Evolutionary conservation across 2,797 vertebrate species (phyloP).

Genomic region (Sebastes elongatus): DNA sequence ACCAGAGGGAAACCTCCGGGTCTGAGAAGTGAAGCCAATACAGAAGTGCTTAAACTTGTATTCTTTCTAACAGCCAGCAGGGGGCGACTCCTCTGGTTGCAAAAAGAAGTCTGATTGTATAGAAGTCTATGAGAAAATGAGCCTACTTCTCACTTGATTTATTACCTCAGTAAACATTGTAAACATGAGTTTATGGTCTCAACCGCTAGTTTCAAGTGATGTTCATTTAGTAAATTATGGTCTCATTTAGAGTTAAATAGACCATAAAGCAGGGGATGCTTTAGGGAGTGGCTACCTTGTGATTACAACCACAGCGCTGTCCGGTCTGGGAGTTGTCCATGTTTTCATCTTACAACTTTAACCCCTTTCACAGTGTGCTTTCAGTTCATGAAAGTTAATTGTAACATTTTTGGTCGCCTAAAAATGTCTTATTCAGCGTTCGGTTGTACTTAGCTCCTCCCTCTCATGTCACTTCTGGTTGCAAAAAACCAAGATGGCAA

Average conservation of each 20-base stretch:
- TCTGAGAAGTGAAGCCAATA: not conserved
- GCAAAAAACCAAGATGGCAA: not conserved
- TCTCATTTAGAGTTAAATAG: not conserved
- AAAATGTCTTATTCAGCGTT: not conserved
- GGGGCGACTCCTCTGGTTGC: too few relatives aligned
- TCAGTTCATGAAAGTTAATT: too few relatives aligned
- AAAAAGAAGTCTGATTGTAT: too few relatives aligned
- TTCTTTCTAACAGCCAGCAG: not conserved
- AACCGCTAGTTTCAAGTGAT: too few relatives aligned
- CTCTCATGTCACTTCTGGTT: not conserved
- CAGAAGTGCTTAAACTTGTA: not conserved
- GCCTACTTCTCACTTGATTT: too few relatives aligned
- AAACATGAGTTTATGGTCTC: too few relatives aligned
- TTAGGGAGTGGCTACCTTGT: not conserved
- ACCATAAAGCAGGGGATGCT: not conserved
- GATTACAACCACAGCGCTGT: accelerated
- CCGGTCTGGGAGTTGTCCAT: too few relatives aligned
- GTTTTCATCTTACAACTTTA: not conserved
- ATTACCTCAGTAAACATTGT: too few relatives aligned
- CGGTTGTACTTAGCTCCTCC: not conserved
- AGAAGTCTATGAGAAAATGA: too few relatives aligned
- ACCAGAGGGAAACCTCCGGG: accelerated
- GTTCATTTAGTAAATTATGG: too few relatives aligned
- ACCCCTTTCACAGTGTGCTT: not conserved
- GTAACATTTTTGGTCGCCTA: not conserved